A percentile compares a stretch with the other conserved stretches of the same genome.
Evolutionary conservation across 2,888 invertebrate genomes (phyloP).

Genomic region (Andricus curvator): DNA sequence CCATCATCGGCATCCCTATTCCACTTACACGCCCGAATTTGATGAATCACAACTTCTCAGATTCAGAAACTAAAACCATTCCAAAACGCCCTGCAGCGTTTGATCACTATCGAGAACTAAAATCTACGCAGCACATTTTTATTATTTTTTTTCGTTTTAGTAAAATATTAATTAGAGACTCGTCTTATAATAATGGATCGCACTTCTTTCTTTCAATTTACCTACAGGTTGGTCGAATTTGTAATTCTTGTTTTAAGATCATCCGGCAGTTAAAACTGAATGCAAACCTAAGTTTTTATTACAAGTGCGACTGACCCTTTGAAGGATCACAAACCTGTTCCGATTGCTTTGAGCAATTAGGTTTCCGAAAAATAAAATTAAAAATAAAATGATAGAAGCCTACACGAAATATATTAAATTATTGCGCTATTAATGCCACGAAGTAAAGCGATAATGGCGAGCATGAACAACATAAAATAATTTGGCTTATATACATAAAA

Average conservation of each 20-base stretch:
- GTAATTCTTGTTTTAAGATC: not conserved
- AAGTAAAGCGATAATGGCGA: constrained; percentile 39
- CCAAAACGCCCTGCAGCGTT: constrained; percentile 10
- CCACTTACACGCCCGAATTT: constrained; percentile 13
- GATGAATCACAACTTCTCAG: constrained; percentile 23
- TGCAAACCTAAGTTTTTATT: not conserved
- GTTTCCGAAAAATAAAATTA: constrained; percentile 46
- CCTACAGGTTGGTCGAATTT: constrained; percentile 5
- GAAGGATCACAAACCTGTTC: not conserved
- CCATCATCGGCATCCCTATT: constrained; percentile 14
- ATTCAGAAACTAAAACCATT: constrained; percentile 15
- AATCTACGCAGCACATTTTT: constrained; percentile 38
- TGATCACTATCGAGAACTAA: constrained; percentile 25
- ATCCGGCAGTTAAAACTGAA: constrained; percentile 2
- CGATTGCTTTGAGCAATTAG: constrained; percentile 27
- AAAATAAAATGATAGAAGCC: constrained; percentile 37
- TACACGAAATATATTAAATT: constrained; percentile 41
- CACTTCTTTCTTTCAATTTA: constrained; percentile 17
- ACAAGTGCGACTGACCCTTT: not conserved
- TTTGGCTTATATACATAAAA: constrained; percentile 40
- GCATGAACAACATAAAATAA: constrained; percentile 35
- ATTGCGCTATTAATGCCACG: constrained; percentile 39
- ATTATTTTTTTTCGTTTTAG: constrained; percentile 9
- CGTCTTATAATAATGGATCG: constrained; percentile 16
- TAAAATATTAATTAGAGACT: constrained; percentile 22